Conservation (phyloP, 2,888 invertebrate genomes). For the Pilophorus perplexus region DNA sequence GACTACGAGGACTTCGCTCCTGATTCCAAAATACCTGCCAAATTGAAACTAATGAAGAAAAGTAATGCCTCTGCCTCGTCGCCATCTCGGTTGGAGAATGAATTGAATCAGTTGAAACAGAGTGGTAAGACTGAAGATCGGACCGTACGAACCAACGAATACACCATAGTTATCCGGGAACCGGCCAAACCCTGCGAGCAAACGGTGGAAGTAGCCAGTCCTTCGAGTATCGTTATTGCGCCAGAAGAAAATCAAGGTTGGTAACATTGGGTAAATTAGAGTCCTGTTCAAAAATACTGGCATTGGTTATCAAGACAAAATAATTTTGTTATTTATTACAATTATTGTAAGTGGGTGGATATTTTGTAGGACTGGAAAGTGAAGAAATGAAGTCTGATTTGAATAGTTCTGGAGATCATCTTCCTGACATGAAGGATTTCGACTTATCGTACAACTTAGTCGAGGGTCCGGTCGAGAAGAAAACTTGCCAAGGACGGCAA, state of each 20-base stretch:
- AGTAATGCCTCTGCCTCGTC: no score
- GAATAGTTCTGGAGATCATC: constrained; percentile 21
- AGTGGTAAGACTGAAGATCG: background rate
- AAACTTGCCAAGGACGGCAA: background rate
- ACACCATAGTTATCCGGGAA: constrained; percentile 6
- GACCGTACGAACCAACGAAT: constrained; percentile 3
- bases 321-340: no score
- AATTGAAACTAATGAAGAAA: no score
- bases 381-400: no score
- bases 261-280: background rate
- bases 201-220: background rate
- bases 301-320: no score
- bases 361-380: no score
- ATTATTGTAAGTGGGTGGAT: no score
- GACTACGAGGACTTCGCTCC: constrained; percentile 7
- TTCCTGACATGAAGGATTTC: constrained; percentile 25
- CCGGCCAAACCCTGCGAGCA: background rate
- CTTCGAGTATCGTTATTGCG: no score
- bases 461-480: background rate
- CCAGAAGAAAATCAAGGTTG: no score
- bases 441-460: constrained; percentile 16
- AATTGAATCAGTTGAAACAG: background rate
- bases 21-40: constrained; percentile 15
- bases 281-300: background rate
- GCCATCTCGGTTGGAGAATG: background rate